phyloP scores from a whole-genome alignment of 1,140 invertebrate genomes.

The Ostrea denselamellosa region DNA sequence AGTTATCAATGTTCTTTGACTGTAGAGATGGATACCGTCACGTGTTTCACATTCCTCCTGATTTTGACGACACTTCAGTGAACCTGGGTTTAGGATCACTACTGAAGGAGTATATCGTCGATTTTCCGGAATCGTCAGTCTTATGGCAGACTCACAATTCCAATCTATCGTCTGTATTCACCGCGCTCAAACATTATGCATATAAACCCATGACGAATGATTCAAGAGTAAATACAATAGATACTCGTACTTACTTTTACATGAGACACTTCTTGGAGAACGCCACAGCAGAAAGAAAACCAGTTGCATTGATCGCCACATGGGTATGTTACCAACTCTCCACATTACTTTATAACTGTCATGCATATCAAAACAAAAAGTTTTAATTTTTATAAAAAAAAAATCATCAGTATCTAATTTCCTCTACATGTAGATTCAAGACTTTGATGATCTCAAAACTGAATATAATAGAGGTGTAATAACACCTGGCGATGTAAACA shows the following conservation, averaged over 20 bases:
- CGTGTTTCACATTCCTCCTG: slow-evolving; percentile 69
- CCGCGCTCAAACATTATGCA: slow-evolving; percentile 65
- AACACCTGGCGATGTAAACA: slow-evolving; percentile 63
- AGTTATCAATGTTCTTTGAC: neutral
- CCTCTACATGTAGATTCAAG: slow-evolving; percentile 51
- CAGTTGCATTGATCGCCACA: slow-evolving; percentile 63
- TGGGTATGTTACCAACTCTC: slow-evolving; percentile 59
- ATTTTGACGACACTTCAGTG: slow-evolving; percentile 71
- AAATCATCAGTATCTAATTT: too few relatives aligned
- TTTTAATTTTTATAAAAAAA: neutral
- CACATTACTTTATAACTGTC: too few relatives aligned
- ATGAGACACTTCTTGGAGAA: slow-evolving; percentile 64
- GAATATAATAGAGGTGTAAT: slow-evolving; percentile 52
- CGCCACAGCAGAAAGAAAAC: slow-evolving; percentile 50
- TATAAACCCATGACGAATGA: slow-evolving; percentile 64
- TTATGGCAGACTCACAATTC: slow-evolving; percentile 64
- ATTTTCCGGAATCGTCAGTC: slow-evolving; percentile 57
- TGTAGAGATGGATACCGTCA: slow-evolving; percentile 55
- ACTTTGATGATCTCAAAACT: slow-evolving; percentile 57
- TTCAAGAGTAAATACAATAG: slow-evolving; percentile 63
- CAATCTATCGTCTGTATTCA: slow-evolving; percentile 65
- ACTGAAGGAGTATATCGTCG: slow-evolving; percentile 54
- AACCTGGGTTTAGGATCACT: slow-evolving; percentile 69
- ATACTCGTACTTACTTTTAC: slow-evolving; percentile 67
- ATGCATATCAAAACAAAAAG: neutral